These are phyloP conservation scores for Chloroclysta siterata DNA, from an alignment of 2,888 invertebrate species.

Conservation along the genomic window DNA sequence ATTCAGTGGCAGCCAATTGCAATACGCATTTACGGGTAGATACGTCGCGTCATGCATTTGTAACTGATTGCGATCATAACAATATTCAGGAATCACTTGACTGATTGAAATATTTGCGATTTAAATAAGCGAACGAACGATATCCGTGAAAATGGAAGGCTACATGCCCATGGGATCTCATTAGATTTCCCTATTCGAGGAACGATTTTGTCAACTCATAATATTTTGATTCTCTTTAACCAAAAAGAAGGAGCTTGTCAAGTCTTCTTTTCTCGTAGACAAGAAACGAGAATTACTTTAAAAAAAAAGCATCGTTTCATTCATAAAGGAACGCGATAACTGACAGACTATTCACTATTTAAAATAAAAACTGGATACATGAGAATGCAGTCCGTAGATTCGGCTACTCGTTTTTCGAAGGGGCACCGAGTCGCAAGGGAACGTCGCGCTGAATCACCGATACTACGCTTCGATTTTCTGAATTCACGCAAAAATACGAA, in stretches of 20 bases:
- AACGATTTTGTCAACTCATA: not conserved
- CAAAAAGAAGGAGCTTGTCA: not conserved
- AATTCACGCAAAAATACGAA: conserved; percentile 52
- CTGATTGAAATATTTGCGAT: conserved; percentile 37
- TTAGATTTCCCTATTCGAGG: conserved; percentile 52
- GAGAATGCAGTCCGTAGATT: not conserved
- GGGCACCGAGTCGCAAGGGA: conserved; percentile 42
- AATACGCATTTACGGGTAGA: conserved; percentile 8
- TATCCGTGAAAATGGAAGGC: conserved; percentile 55
- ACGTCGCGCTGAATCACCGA: conserved; percentile 49
- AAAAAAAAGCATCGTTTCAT: too few relatives aligned
- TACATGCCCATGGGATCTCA: conserved; percentile 60
- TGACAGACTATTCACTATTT: not conserved
- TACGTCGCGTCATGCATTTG: conserved; percentile 15
- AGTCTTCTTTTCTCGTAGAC: too few relatives aligned
- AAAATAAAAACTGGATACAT: not conserved
- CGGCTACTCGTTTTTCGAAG: conserved; percentile 12
- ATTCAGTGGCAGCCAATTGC: conserved; percentile 8
- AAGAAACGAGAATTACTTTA: too few relatives aligned
- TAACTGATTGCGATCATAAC: conserved; percentile 31
- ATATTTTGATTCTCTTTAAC: not conserved
- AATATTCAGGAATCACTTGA: conserved; percentile 36
- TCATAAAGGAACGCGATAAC: too few relatives aligned
- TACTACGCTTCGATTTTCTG: conserved; percentile 56
- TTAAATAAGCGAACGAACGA: conserved; percentile 41